A percentile compares a stretch with the other conserved stretches of the same genome.
Conservation (phyloP, 2,797 vertebrate species). For the Thamnophis elegans region DNA sequence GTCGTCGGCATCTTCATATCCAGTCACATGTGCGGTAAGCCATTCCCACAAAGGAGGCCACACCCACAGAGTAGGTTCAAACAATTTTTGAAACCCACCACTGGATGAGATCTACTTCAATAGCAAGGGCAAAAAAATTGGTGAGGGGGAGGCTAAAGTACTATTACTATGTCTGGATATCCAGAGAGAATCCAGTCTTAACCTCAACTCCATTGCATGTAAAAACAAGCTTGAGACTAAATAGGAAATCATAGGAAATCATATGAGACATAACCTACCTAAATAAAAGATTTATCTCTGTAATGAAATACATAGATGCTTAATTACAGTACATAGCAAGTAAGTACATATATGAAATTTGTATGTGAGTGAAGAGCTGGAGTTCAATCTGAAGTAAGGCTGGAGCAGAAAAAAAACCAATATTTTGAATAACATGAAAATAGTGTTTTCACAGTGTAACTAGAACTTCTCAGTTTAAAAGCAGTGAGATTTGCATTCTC, state of each 20-base stretch:
- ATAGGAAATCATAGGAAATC: not conserved
- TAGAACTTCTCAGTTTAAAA: not conserved
- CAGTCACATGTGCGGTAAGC: no score
- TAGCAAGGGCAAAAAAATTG: not conserved
- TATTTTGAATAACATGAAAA: not conserved
- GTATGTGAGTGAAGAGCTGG: not conserved
- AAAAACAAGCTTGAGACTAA: not conserved
- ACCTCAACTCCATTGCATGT: not conserved
- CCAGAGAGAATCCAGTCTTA: not conserved
- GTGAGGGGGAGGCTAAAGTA: not conserved
- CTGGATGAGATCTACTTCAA: not conserved
- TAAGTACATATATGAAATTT: not conserved
- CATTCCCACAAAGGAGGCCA: no score
- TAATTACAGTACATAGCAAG: not conserved
- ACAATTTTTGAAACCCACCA: no score
- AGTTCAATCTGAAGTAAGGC: not conserved
- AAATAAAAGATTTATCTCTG: not conserved
- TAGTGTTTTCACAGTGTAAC: not conserved
- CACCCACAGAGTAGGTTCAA: no score
- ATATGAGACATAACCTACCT: not conserved
- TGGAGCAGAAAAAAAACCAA: not conserved
- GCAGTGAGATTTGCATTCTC: not conserved
- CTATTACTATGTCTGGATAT: not conserved
- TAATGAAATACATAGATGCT: not conserved
- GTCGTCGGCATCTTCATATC: no score